Percentiles rank a stretch among this genome's conserved stretches.
Conservation (phyloP, 1,140 invertebrate genomes). For the Teleogryllus occipitalis region DNA sequence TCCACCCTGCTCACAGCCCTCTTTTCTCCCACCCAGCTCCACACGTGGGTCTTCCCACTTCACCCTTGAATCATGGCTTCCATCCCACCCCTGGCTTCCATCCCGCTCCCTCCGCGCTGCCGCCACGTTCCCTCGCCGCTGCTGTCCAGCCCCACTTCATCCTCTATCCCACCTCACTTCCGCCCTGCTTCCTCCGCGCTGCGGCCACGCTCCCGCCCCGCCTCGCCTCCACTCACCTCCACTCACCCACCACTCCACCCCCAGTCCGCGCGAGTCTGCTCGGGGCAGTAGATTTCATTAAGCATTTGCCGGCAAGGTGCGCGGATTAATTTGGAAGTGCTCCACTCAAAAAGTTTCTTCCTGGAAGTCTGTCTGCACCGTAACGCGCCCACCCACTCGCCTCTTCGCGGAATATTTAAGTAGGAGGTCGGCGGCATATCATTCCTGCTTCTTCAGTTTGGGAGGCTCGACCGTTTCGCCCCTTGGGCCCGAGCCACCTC, state of each 20-base stretch:
- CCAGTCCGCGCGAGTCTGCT: too few species aligned
- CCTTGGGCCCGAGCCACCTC: not conserved
- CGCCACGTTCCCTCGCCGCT: not conserved
- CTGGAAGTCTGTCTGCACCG: not conserved
- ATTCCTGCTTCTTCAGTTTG: not conserved
- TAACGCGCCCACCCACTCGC: not conserved
- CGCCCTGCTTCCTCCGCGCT: not conserved
- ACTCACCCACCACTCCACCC: too few species aligned
- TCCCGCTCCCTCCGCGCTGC: too few species aligned
- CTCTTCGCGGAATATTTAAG: not conserved
- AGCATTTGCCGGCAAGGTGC: not conserved
- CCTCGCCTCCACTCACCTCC: too few species aligned
- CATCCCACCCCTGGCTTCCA: too few species aligned
- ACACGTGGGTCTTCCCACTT: too few species aligned
- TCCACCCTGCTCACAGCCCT: too few species aligned
- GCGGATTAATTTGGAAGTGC: constrained; percentile 1
- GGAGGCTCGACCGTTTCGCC: not conserved
- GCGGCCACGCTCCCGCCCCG: not conserved
- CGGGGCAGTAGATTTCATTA: not conserved
- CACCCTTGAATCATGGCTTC: too few species aligned
- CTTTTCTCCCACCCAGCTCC: too few species aligned
- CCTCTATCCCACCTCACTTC: too few species aligned
- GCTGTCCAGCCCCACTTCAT: too few species aligned
- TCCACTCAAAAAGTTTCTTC: constrained; percentile 1
- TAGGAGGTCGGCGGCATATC: not conserved